Conservation (phyloP, 2,797 vertebrate genomes). For the Tinamus major region DNA sequence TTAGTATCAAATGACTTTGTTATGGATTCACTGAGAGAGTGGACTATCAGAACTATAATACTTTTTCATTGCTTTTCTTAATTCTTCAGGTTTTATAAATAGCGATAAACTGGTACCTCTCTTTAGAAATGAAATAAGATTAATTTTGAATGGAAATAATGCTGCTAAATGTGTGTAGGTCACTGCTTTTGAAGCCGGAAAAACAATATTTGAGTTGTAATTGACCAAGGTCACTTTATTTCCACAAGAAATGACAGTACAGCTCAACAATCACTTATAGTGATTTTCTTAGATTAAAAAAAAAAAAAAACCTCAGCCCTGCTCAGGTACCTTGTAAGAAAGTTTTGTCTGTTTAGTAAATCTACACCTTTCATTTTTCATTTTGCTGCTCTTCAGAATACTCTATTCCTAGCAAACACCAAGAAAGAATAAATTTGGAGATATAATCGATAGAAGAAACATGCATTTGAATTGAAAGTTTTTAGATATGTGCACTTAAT, state of each 20-base stretch:
- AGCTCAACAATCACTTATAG: background rate
- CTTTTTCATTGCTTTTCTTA: background rate
- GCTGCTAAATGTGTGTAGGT: background rate
- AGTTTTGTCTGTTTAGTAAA: background rate
- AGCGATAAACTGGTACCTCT: background rate
- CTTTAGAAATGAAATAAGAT: background rate
- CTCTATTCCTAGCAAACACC: background rate
- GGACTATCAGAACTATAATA: background rate
- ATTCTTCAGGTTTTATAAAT: background rate
- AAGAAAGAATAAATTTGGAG: background rate
- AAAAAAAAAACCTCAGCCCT: background rate
- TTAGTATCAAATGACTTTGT: conserved; percentile 23
- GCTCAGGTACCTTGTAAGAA: background rate
- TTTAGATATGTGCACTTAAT: background rate
- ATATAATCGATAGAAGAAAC: background rate
- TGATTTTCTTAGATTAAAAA: conserved; percentile 6
- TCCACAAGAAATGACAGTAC: background rate
- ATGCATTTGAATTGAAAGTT: background rate
- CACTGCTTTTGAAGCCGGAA: background rate
- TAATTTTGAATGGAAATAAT: background rate
- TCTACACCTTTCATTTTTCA: accelerated
- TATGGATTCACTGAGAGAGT: background rate
- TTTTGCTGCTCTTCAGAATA: background rate
- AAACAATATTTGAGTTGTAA: background rate
- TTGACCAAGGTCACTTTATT: conserved; percentile 5